phyloP scores from a whole-genome alignment of 2,888 invertebrate species.

The Chrysolina haemoptera region DNA sequence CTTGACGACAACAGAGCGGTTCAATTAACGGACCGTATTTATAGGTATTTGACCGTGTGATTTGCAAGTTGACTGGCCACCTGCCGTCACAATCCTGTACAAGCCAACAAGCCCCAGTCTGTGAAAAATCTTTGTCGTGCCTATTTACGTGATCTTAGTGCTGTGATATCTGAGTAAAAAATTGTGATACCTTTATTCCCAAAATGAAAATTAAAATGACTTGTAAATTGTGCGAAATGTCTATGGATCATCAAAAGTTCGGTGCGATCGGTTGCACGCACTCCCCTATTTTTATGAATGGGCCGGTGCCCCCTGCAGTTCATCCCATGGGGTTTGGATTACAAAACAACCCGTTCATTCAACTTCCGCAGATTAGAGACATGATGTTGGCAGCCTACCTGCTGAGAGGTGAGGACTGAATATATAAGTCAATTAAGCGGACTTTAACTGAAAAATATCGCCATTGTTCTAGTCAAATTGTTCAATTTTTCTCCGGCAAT shows the following conservation, averaged over 20 bases:
- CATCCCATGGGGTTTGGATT: slow-evolving; percentile 64
- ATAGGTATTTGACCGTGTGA: slow-evolving; percentile 45
- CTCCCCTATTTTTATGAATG: slow-evolving; percentile 58
- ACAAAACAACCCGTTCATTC: slow-evolving; percentile 71
- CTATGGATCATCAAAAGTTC: slow-evolving; percentile 63
- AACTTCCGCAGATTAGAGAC: slow-evolving; percentile 75
- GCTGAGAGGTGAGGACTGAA: slow-evolving; percentile 73
- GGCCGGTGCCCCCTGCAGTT: slow-evolving; percentile 56
- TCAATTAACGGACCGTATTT: slow-evolving; percentile 48
- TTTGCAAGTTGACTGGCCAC: slow-evolving; percentile 51
- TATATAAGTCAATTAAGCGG: slow-evolving; percentile 24
- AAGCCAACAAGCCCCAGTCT: slow-evolving; percentile 1
- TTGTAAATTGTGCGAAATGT: slow-evolving; percentile 67
- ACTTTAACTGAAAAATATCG: slow-evolving; percentile 24
- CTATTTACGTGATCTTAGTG: slow-evolving; percentile 52
- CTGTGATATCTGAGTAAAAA: slow-evolving; percentile 58
- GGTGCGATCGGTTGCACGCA: slow-evolving; percentile 64
- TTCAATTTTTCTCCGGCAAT: slow-evolving; percentile 8
- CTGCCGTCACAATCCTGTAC: slow-evolving; percentile 34
- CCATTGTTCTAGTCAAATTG: slow-evolving; percentile 26
- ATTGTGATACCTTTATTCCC: slow-evolving; percentile 53
- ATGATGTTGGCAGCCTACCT: slow-evolving; percentile 78
- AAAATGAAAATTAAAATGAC: slow-evolving; percentile 66
- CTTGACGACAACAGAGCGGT: slow-evolving; percentile 46
- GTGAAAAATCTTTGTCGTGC: slow-evolving; percentile 41